Conservation (phyloP, 2,797 vertebrate species). For the Falco cherrug region DNA sequence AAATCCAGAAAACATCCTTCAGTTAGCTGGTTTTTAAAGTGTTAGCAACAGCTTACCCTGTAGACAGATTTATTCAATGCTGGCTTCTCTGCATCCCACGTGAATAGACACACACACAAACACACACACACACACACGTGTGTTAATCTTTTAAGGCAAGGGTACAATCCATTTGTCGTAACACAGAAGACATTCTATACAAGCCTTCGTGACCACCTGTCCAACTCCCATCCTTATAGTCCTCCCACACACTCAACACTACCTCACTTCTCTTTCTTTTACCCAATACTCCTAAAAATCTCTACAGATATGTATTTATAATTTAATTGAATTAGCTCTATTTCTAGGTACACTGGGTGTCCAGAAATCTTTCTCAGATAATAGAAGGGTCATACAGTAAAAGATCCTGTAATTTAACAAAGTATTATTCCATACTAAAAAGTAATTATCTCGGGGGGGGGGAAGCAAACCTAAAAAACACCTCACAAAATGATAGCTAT, state of each 20-base stretch:
- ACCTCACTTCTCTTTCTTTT: background rate
- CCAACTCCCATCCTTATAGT: background rate
- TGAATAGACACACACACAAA: background rate
- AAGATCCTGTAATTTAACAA: background rate
- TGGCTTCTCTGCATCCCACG: background rate
- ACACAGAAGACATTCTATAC: background rate
- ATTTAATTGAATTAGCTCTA: background rate
- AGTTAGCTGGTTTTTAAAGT: background rate
- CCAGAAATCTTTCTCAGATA: background rate
- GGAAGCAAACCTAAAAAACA: background rate
- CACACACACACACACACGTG: rapidly evolving
- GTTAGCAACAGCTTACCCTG: rapidly evolving
- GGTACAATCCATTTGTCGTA: background rate
- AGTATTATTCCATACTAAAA: background rate
- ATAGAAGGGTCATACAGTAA: background rate
- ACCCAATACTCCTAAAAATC: background rate
- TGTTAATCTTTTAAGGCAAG: background rate
- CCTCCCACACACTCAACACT: background rate
- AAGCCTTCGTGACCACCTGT: background rate
- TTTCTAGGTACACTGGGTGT: background rate
- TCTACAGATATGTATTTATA: background rate
- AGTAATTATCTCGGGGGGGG: background rate
- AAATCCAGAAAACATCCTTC: background rate
- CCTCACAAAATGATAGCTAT: background rate
- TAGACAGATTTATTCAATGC: background rate